Conservation (phyloP, 2,113 vertebrate genomes). For the Ibidorhyncha struthersii region DNA sequence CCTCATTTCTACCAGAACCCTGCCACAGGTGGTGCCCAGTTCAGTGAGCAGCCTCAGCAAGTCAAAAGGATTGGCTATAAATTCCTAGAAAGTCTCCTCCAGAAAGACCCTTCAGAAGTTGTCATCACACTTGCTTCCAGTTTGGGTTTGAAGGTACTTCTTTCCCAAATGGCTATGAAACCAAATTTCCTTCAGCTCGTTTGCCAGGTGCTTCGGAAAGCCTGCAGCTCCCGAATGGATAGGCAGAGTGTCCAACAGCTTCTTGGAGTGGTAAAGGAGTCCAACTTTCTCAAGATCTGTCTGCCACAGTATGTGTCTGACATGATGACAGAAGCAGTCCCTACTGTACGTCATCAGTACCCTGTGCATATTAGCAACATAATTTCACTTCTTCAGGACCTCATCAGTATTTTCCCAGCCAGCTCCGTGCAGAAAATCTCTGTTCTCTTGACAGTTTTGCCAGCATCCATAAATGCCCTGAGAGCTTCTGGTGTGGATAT, state of each 20-base stretch:
- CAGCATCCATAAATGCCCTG: constrained; percentile 79
- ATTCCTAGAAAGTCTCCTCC: constrained; percentile 80
- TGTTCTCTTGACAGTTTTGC: constrained; percentile 81
- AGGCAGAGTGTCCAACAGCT: constrained; percentile 82
- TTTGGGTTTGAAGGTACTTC: constrained; percentile 72
- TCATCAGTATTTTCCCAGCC: constrained; percentile 85
- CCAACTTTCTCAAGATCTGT: constrained; percentile 80
- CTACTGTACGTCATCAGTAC: constrained; percentile 74
- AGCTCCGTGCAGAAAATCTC: constrained; percentile 82
- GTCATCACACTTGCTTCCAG: constrained; percentile 83
- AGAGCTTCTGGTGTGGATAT: constrained; percentile 81
- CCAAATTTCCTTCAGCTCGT: constrained; percentile 81
- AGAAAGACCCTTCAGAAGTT: constrained; percentile 83
- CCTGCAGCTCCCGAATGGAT: constrained; percentile 79
- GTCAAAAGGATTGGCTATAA: constrained; percentile 77
- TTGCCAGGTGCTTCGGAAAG: constrained; percentile 84
- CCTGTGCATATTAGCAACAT: constrained; percentile 85
- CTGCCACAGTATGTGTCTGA: constrained; percentile 82
- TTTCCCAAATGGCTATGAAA: constrained; percentile 77
- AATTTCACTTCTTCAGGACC: constrained; percentile 80
- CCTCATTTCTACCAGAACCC: background rate
- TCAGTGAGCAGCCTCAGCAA: constrained; percentile 28
- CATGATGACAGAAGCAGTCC: constrained; percentile 77
- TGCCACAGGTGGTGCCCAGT: background rate
- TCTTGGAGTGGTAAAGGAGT: constrained; percentile 83